A percentile compares a stretch with the other conserved stretches of the same genome.
These are phyloP conservation scores for Seriola dumerili DNA, from an alignment of 2,113 vertebrate genomes.

Conservation along the genomic window DNA sequence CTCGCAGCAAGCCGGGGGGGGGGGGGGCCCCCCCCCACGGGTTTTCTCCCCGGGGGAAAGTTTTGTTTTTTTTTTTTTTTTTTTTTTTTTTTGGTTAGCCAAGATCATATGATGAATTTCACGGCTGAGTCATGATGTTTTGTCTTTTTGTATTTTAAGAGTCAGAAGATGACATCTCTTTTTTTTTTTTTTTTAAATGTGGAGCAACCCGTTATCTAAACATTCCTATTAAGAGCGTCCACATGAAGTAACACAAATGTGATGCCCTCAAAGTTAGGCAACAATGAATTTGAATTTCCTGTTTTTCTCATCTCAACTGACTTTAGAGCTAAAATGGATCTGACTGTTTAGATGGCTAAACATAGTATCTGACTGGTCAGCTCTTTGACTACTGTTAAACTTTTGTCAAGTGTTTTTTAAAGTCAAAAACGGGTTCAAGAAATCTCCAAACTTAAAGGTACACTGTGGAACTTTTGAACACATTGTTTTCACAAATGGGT, in stretches of 20 bases:
- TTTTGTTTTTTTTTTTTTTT: too few species aligned
- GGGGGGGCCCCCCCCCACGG: too few species aligned
- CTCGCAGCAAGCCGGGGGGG: conserved; percentile 41
- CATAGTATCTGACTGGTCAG: conserved; percentile 2
- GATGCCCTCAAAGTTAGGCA: neutral
- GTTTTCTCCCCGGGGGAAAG: too few species aligned
- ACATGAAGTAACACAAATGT: neutral
- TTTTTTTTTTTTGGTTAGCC: conserved; percentile 10
- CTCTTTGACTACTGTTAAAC: neutral
- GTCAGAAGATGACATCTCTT: conserved; percentile 6
- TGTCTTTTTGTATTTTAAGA: conserved; percentile 9
- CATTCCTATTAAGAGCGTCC: neutral
- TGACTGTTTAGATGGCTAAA: neutral
- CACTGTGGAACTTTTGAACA: too few species aligned
- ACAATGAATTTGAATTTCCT: neutral
- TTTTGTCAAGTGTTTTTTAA: too few species aligned
- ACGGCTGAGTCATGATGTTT: conserved; percentile 43
- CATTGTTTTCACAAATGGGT: too few species aligned
- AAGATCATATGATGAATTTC: conserved; percentile 53
- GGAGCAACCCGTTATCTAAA: neutral
- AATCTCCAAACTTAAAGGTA: too few species aligned
- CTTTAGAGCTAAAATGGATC: neutral
- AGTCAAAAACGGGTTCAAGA: too few species aligned
- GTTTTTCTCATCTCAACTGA: neutral
- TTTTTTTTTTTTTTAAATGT: neutral